phyloP scores from a whole-genome alignment of 2,888 invertebrate species.

The Aethes cnicana region DNA sequence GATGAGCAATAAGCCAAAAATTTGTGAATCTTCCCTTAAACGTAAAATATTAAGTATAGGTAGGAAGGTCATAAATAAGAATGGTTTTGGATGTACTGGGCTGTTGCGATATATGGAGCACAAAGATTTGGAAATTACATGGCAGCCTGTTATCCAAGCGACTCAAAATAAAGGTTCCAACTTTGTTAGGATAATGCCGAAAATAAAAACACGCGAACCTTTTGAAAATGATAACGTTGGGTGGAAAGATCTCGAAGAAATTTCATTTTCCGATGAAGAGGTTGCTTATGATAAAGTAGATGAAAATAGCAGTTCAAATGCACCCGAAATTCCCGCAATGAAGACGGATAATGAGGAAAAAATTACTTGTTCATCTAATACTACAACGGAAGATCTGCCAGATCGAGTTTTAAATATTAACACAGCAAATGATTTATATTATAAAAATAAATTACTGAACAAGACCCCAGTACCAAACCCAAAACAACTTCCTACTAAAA shows the following conservation, averaged over 20 bases:
- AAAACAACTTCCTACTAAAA: conserved; percentile 66
- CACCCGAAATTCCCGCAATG: not conserved
- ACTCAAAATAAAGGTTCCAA: conserved; percentile 40
- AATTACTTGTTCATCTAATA: not conserved
- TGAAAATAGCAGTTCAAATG: not conserved
- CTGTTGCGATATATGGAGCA: conserved; percentile 63
- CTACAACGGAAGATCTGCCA: not conserved
- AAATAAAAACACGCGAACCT: conserved; percentile 40
- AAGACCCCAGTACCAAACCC: conserved; percentile 67
- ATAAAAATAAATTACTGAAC: conserved; percentile 49
- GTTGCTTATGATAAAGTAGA: not conserved
- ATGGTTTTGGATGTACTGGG: conserved; percentile 57
- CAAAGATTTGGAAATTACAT: conserved; percentile 58
- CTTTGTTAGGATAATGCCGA: conserved; percentile 56
- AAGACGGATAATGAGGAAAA: conserved; percentile 4
- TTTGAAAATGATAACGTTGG: conserved; percentile 39
- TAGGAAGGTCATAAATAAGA: conserved; percentile 59
- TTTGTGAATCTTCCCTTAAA: conserved; percentile 51
- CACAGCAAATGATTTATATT: conserved; percentile 21
- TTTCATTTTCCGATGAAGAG: conserved; percentile 1
- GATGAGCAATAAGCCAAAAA: conserved; percentile 29
- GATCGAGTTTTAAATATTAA: not conserved
- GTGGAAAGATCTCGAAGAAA: conserved; percentile 42
- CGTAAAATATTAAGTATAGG: conserved; percentile 70
- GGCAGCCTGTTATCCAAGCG: conserved; percentile 46